Evolutionary conservation across 2,113 vertebrate genomes (phyloP).

Genomic region (Takifugu bimaculatus): DNA sequence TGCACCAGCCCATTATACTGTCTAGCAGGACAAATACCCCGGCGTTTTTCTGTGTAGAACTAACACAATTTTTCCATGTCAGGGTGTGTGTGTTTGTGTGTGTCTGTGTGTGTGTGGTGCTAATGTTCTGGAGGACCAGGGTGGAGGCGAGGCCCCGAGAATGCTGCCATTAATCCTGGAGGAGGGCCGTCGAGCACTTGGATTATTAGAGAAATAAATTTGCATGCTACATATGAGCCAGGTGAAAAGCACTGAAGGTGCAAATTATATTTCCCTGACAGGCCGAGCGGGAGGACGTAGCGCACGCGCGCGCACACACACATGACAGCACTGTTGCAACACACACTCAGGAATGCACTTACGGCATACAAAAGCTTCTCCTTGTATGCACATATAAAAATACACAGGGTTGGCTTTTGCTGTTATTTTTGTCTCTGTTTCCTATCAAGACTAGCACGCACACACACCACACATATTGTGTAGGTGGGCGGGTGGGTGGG

Average conservation of each 20-base stretch:
- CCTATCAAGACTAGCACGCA: no score
- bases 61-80: slow-evolving; percentile 99
- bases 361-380: not conserved
- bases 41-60: slow-evolving; percentile 98
- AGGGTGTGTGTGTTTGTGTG: slow-evolving; percentile 77
- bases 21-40: slow-evolving; percentile 99
- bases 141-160: slow-evolving; percentile 84
- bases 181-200: slow-evolving; percentile 92
- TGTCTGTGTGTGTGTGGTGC: slow-evolving; percentile 65
- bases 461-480: slow-evolving; percentile 8
- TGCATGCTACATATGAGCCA: slow-evolving; percentile 99
- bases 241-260: slow-evolving; percentile 99
- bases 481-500: slow-evolving; percentile 8
- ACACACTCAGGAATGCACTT: slow-evolving; percentile 26
- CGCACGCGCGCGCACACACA: slow-evolving; percentile 26
- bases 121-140: slow-evolving; percentile 91
- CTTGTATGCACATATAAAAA: not conserved
- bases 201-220: slow-evolving; percentile 99
- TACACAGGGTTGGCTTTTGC: no score
- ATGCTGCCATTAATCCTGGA: slow-evolving; percentile 99
- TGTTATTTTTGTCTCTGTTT: no score
- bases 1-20: slow-evolving; percentile 99
- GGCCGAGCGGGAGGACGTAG: slow-evolving; percentile 83
- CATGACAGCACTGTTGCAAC: slow-evolving; percentile 26
- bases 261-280: slow-evolving; percentile 99